Evolutionary conservation across 2,888 invertebrate species (phyloP).

Genomic region (Standfussiana lucernea): DNA sequence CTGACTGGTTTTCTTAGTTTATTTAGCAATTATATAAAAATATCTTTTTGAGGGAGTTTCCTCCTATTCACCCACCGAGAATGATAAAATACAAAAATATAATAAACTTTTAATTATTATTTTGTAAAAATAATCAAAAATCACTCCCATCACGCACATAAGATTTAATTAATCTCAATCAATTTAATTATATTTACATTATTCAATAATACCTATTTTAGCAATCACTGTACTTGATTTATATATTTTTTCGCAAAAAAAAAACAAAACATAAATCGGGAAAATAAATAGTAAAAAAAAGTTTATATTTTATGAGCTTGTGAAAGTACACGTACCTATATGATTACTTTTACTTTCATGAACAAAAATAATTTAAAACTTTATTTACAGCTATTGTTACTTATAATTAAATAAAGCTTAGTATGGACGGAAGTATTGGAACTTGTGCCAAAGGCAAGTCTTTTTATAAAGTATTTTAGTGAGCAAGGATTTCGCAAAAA

Average conservation of each 20-base stretch:
- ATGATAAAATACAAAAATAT: constrained; percentile 70
- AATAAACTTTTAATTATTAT: constrained; percentile 41
- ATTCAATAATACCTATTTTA: constrained; percentile 59
- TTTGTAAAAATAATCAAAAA: constrained; percentile 55
- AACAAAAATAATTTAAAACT: constrained; percentile 69
- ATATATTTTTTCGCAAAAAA: constrained; percentile 30
- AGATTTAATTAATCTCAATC: constrained; percentile 66
- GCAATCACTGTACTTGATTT: constrained; percentile 57
- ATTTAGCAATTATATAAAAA: constrained; percentile 72
- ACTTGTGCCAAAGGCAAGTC: constrained; percentile 59
- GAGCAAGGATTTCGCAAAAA: constrained; percentile 46
- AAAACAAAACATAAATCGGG: constrained; percentile 43
- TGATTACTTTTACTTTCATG: constrained; percentile 63
- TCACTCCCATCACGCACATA: constrained; percentile 52
- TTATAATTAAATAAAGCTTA: constrained; percentile 84
- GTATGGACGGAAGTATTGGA: constrained; percentile 78
- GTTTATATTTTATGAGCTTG: constrained; percentile 31
- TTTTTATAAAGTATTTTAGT: constrained; percentile 54
- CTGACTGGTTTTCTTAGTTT: constrained; percentile 82
- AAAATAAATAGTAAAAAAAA: constrained; percentile 31
- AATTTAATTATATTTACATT: constrained; percentile 66
- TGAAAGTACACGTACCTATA: constrained; percentile 48
- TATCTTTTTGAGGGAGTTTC: constrained; percentile 55
- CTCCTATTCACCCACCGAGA: constrained; percentile 77
- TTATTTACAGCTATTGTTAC: constrained; percentile 75